These are phyloP conservation scores for Cercopithecus mona DNA, from an alignment of 2,113 vertebrate genomes.

Conservation along the genomic window DNA sequence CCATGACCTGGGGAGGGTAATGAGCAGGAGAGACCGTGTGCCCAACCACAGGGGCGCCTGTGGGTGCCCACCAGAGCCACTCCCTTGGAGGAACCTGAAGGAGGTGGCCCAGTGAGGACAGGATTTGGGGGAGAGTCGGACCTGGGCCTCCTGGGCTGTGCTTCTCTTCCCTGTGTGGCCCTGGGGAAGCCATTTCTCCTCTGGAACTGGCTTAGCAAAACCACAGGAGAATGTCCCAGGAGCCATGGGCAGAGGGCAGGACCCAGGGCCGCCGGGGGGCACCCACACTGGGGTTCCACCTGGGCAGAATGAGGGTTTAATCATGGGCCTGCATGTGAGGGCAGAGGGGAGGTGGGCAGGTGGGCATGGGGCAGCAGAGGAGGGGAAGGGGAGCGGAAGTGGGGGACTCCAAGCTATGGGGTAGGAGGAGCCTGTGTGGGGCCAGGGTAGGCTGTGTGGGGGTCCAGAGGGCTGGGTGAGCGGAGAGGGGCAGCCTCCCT, in stretches of 20 bases:
- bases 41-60: accelerated
- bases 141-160: accelerated
- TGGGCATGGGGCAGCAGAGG: not conserved
- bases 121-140: not conserved
- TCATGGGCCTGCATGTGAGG: not conserved
- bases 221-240: accelerated
- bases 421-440: too few relatives aligned
- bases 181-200: not conserved
- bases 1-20: not conserved
- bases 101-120: accelerated
- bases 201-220: not conserved
- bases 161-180: not conserved
- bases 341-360: not conserved
- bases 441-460: not conserved
- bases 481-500: not conserved
- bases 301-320: not conserved
- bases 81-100: not conserved
- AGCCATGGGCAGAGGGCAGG: not conserved
- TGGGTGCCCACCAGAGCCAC: accelerated
- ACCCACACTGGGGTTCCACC: not conserved
- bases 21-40: not conserved
- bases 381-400: too few relatives aligned
- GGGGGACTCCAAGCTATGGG: not conserved
- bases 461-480: not conserved
- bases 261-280: not conserved